These are phyloP conservation scores for Patagioenas fasciata DNA, from an alignment of 2,113 vertebrate species.

Conservation along the genomic window DNA sequence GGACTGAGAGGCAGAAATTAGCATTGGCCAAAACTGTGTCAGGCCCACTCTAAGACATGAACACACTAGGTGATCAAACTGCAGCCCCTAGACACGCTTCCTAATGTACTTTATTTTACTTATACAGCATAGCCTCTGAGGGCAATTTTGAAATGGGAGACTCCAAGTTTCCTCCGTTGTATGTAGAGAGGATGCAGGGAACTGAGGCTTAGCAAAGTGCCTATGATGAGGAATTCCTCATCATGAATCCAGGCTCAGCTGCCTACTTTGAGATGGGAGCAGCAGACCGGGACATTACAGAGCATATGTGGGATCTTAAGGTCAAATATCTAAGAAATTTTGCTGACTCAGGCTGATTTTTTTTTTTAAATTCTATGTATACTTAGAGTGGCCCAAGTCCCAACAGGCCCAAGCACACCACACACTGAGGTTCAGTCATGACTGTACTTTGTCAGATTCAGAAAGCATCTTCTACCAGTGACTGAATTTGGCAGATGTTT, in stretches of 20 bases:
- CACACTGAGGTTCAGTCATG: not conserved
- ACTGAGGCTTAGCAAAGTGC: not conserved
- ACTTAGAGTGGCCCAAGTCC: not conserved
- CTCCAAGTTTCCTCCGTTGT: not conserved
- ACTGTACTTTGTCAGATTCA: not conserved
- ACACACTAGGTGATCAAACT: not conserved
- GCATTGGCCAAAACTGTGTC: not conserved
- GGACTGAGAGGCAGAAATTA: not conserved
- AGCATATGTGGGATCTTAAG: not conserved
- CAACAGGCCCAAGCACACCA: not conserved
- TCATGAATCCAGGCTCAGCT: not conserved
- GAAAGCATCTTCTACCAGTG: not conserved
- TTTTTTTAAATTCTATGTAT: not conserved
- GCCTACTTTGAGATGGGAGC: not conserved
- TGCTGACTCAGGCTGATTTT: not conserved
- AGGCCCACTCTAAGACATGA: not conserved
- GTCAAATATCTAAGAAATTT: not conserved
- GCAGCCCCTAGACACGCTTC: not conserved
- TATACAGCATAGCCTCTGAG: not conserved
- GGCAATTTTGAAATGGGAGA: not conserved
- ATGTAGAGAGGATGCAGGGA: not conserved
- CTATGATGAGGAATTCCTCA: not conserved
- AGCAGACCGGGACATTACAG: not conserved
- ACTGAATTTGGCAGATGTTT: slow-evolving; percentile 26
- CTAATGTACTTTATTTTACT: not conserved